phyloP scores from a whole-genome alignment of 2,888 invertebrate genomes.

The Sphaerophoria taeniata region DNA sequence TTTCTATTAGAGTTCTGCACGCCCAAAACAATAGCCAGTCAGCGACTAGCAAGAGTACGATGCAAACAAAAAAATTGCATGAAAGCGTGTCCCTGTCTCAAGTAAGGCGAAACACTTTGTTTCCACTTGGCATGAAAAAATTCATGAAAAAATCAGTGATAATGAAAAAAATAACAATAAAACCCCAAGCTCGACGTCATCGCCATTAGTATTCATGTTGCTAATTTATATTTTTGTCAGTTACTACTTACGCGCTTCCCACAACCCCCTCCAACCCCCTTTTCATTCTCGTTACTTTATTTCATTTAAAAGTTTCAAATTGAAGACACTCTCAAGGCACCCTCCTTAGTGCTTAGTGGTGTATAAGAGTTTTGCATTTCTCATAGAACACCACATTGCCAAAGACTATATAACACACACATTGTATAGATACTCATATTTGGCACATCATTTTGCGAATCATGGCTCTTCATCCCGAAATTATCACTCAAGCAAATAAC shows the following conservation, averaged over 20 bases:
- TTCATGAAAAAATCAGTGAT: conserved; percentile 17
- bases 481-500: conserved; percentile 73
- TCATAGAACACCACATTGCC: neutral
- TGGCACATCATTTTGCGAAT: conserved; percentile 60
- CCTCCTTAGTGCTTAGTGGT: conserved; percentile 7
- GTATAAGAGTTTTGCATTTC: conserved; percentile 21
- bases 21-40: too few relatives aligned
- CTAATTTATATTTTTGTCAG: conserved; percentile 12
- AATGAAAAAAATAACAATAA: neutral
- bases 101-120: too few relatives aligned
- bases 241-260: neutral
- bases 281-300: neutral
- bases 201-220: conserved; percentile 31
- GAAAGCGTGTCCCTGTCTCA: too few relatives aligned
- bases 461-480: conserved; percentile 63
- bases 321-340: conserved; percentile 17
- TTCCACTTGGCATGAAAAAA: neutral
- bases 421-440: conserved; percentile 47
- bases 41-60: too few relatives aligned
- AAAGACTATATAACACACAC: neutral
- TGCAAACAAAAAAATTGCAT: too few relatives aligned
- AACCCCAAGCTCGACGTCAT: neutral
- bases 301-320: conserved; percentile 50
- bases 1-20: too few relatives aligned
- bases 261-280: neutral